Evolutionary conservation across 2,888 invertebrate genomes (phyloP), one percentile per base, ranked within the genome.

Genomic region (Drosophila mercatorum): DNA sequence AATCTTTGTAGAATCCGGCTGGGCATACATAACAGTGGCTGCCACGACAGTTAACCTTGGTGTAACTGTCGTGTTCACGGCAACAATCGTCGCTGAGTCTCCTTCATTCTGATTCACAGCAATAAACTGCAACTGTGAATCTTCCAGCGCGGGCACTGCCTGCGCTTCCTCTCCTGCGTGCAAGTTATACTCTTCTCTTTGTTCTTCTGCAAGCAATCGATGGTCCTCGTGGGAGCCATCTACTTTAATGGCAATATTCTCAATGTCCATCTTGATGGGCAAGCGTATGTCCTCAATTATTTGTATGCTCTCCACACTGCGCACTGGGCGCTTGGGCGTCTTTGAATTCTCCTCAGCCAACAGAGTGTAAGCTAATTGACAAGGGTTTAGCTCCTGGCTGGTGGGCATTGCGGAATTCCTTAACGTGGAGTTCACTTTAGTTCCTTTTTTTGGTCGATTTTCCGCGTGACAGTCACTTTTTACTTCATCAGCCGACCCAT

Each of bases 201-300:
- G 17, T 12, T 17, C 11, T 22, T 36, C 8, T 17, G 43, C n/a
- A 11, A 8, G 11, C 22, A 3, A 55, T 8, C 1, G 34, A 2
- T 38, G 22, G 3, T 6, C 52, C 2, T 66, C 58, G 26, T 34
- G 59, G 14, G 41, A 34, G 6, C 38, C 57, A 60, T 87, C 82
- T 7, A 87, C 75, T 3, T 46, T 55, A 8, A 61, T 5, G 4
- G 84, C 78, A 55, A 88, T 74, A 49, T 80, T 17, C 6, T 75
- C 81, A n/a, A 88, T 74, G 44, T 81, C 62, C 31, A 77, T 70
- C 31, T 76, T 75, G 11, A 60, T 36, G 0, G 89, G 87, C 58
- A 90, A 58, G 0, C 82, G 83, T 51, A 90, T 78, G 46, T 85
- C 68, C 36, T 88, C 90, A 34, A 90, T 83, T 31, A 89, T 89